Base-by-base conservation (phyloP, 2,888 invertebrate genomes). In the Xylocampa areola region DNA sequence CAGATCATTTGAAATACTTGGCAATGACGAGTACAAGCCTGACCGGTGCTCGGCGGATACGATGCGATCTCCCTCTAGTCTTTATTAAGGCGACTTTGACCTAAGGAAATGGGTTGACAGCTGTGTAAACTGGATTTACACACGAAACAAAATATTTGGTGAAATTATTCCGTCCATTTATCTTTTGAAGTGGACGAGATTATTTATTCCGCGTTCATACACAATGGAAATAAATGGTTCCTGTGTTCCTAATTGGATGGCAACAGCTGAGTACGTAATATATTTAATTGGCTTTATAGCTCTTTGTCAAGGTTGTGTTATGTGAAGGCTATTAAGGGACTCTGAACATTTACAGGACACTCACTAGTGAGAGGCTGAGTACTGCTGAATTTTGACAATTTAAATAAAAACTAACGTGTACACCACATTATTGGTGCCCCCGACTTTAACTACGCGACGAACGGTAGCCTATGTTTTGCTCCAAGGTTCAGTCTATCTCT, bases 141-240 rank as follows among this genome's bases (percentile, higher is more conserved):
- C 10, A 5, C 30, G 16, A 50, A 47, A 37, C 7, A 37, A 44
- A 55, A 53, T 45, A 33, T 25, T 40, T 50, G 29, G 76, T 73
- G 58, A 72, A 76, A 77, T 78, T 75, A 76, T 67, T 45, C 19
- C 5, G 19, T 40, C 16, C 59, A 59, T 58, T 74, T 76, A 71
- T 72, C 60, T 69, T 53, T 51, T 68, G 35, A 57, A 71, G 57
- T 60, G 66, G 45, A 54, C 33, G 47, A 43, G 37, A 35, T 37
- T 55, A 53, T 61, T 53, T 35, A 36, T 48, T 39, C 51, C 51
- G 50, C 50, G 57, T 63, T 70, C 50, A 53, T 43, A 63, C 59
- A 71, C 68, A 79, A 80, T 82, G 74, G 68, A 73, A 73, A 79
- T 71, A 5, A 72, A 81, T 76, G 70, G 66, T 45, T 54, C 47